Percentiles rank a stretch among this genome's conserved stretches.
These are phyloP conservation scores for Ceyx melanurus DNA, from an alignment of 2,113 vertebrate genomes.

Conservation along the genomic window DNA sequence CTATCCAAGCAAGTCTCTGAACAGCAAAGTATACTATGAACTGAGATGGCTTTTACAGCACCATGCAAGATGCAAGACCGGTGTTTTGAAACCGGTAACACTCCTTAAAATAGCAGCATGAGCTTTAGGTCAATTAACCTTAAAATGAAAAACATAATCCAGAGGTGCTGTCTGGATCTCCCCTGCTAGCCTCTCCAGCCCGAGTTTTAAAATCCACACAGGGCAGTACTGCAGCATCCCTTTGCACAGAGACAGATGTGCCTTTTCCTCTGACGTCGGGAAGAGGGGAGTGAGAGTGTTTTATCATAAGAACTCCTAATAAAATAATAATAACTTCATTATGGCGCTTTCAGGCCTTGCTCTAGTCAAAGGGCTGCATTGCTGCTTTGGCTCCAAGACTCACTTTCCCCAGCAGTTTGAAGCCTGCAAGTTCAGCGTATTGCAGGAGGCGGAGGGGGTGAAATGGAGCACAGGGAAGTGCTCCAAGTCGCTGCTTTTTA, in stretches of 20 bases:
- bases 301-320: slow-evolving; percentile 55
- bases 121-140: background rate
- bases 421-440: slow-evolving; percentile 46
- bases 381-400: slow-evolving; percentile 17
- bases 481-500: background rate
- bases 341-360: slow-evolving; percentile 25
- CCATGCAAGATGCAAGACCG: background rate
- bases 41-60: background rate
- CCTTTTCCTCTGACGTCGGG: background rate
- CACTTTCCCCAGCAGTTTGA: slow-evolving; percentile 20
- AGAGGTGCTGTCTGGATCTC: background rate
- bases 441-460: background rate
- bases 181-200: background rate
- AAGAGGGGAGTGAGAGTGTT: background rate
- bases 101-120: background rate
- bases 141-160: background rate
- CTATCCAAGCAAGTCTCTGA: background rate
- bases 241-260: background rate
- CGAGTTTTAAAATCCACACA: background rate
- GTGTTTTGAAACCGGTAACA: background rate
- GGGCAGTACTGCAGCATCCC: background rate
- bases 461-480: slow-evolving; percentile 10
- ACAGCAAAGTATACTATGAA: background rate
- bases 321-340: slow-evolving; percentile 72
- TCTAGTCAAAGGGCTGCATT: slow-evolving; percentile 9